phyloP scores from a whole-genome alignment of 2,888 invertebrate species.

The Drosophila longiperda region DNA sequence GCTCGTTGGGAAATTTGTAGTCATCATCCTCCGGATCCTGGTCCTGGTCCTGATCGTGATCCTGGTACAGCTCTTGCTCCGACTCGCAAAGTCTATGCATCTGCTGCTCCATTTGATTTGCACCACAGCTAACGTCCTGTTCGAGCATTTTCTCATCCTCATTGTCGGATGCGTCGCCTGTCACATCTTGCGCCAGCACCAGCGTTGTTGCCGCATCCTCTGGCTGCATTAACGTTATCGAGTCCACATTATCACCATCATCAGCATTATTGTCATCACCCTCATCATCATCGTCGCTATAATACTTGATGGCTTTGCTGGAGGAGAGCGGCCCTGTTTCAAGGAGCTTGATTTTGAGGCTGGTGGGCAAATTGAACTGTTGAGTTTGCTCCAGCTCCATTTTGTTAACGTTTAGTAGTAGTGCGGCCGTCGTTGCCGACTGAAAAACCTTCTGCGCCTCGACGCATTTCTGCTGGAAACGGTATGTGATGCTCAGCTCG shows the following conservation, averaged over 20 bases:
- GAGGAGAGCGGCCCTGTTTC: slow-evolving; percentile 34
- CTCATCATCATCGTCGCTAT: slow-evolving; percentile 1
- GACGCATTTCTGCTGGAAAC: slow-evolving; percentile 83
- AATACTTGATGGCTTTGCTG: slow-evolving; percentile 37
- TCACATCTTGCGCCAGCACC: slow-evolving; percentile 35
- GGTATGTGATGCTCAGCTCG: slow-evolving; percentile 82
- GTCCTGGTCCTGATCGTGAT: slow-evolving; percentile 28
- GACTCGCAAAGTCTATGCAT: background rate
- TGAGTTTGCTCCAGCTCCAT: slow-evolving; percentile 58
- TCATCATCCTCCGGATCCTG: slow-evolving; percentile 32
- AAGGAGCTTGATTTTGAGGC: slow-evolving; percentile 71
- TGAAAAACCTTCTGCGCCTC: slow-evolving; percentile 82
- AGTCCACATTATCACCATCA: slow-evolving; percentile 3
- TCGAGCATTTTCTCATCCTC: slow-evolving; percentile 41
- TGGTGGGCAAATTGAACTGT: slow-evolving; percentile 72
- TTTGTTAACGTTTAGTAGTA: slow-evolving; percentile 48
- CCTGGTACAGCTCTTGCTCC: slow-evolving; percentile 31
- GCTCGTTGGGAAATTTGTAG: slow-evolving; percentile 24
- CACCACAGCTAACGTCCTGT: slow-evolving; percentile 42
- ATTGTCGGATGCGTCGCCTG: slow-evolving; percentile 16
- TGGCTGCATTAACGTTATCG: slow-evolving; percentile 16
- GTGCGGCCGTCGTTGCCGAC: slow-evolving; percentile 44
- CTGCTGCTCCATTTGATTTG: slow-evolving; percentile 19
- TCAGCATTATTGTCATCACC: background rate
- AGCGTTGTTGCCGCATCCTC: slow-evolving; percentile 13